Conservation (phyloP, 2,888 invertebrate genomes). For the Callosobruchus maculatus region DNA sequence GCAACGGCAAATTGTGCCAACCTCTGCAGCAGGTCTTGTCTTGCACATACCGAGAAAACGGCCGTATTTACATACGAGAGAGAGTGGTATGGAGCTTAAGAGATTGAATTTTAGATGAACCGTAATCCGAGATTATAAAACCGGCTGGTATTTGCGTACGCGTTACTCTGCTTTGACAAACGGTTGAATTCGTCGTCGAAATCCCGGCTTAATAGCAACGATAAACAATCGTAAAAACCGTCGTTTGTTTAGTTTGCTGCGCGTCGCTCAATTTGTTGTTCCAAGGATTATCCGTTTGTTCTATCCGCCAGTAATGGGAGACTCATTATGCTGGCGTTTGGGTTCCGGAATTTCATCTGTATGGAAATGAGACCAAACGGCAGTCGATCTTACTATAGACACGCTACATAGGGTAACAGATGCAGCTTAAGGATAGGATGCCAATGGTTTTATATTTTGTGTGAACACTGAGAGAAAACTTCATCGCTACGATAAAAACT, state of each 20-base stretch:
- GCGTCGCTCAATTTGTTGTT: background rate
- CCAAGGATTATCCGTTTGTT: background rate
- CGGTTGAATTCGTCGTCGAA: background rate
- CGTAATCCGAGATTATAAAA: background rate
- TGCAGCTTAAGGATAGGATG: too few species aligned
- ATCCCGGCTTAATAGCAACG: background rate
- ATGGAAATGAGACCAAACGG: too few species aligned
- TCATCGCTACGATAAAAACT: too few species aligned
- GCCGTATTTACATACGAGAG: background rate
- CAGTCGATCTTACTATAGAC: too few species aligned
- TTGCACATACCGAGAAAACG: too few species aligned
- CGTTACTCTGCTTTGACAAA: background rate
- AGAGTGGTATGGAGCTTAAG: background rate
- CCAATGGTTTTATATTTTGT: too few species aligned
- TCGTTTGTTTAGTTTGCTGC: background rate
- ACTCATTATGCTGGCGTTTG: background rate
- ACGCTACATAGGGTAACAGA: too few species aligned
- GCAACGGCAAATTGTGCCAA: too few species aligned
- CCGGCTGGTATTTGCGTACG: background rate
- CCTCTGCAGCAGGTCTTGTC: too few species aligned
- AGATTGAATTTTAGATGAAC: background rate
- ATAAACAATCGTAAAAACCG: background rate
- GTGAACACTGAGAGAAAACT: too few species aligned
- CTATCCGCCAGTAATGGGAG: background rate
- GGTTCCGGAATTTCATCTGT: background rate